These are phyloP conservation scores for Drosophila borborema DNA, from an alignment of 2,888 invertebrate genomes.

Conservation along the genomic window DNA sequence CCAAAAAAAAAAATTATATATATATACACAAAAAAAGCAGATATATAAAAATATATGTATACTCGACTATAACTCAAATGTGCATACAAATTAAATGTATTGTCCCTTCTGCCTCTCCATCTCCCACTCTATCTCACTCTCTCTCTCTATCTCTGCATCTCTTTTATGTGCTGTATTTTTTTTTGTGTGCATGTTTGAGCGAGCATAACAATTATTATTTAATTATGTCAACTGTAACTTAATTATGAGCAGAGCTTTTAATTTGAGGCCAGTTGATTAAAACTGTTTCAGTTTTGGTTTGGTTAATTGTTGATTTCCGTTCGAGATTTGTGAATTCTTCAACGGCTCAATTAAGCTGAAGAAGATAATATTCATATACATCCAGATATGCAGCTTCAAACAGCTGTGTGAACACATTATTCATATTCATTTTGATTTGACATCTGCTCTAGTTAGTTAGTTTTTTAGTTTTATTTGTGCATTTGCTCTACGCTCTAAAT, in stretches of 20 bases:
- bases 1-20: constrained; percentile 4
- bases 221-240: constrained; percentile 83
- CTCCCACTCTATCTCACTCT: background rate
- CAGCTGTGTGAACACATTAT: constrained; percentile 8
- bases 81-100: constrained; percentile 23
- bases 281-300: constrained; percentile 54
- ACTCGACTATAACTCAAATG: constrained; percentile 32
- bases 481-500: constrained; percentile 61
- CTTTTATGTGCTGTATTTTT: background rate
- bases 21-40: too few species aligned
- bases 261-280: constrained; percentile 62
- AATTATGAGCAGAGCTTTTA: constrained; percentile 74
- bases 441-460: constrained; percentile 12
- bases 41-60: constrained; percentile 10
- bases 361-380: background rate
- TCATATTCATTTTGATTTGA: constrained; percentile 1
- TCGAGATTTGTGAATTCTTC: constrained; percentile 61
- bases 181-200: constrained; percentile 18
- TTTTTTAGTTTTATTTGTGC: constrained; percentile 5
- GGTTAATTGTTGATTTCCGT: constrained; percentile 76
- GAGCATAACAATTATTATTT: constrained; percentile 76
- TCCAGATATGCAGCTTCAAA: background rate
- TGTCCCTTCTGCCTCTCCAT: background rate
- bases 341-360: constrained; percentile 48
- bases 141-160: background rate